These are phyloP conservation scores for Sialia sialis DNA, from an alignment of 2,113 vertebrate species.

Conservation along the genomic window DNA sequence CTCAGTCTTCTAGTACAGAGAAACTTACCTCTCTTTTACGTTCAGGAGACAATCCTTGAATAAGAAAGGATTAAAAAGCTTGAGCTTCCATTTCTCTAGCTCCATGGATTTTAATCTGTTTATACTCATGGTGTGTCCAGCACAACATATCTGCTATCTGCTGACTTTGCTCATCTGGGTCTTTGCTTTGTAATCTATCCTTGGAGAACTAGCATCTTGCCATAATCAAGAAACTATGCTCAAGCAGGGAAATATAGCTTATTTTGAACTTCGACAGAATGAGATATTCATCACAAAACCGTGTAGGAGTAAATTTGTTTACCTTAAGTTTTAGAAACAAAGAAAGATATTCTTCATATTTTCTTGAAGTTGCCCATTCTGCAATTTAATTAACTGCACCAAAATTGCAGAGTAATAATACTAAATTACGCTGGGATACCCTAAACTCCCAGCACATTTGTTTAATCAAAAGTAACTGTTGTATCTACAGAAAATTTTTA, in stretches of 20 bases:
- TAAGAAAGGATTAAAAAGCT: neutral
- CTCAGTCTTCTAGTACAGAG: neutral
- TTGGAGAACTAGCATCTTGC: neutral
- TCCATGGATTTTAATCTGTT: neutral
- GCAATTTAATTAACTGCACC: neutral
- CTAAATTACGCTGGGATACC: neutral
- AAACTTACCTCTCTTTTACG: neutral
- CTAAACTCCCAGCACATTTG: neutral
- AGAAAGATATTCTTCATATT: neutral
- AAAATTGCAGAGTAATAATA: neutral
- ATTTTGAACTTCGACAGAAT: neutral
- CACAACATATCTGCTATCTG: neutral
- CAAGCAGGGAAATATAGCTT: neutral
- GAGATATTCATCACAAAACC: neutral
- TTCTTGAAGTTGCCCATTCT: neutral
- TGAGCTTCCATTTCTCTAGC: neutral
- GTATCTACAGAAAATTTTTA: neutral
- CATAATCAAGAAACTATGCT: neutral
- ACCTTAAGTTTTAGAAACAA: neutral
- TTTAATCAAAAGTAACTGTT: constrained; percentile 41
- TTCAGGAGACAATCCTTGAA: neutral
- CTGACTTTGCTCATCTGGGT: neutral
- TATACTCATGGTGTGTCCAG: neutral
- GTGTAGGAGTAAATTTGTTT: neutral
- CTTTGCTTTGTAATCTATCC: neutral